phyloP scores from a whole-genome alignment of 2,888 invertebrate species.

The Pollenia griseotomentosa region DNA sequence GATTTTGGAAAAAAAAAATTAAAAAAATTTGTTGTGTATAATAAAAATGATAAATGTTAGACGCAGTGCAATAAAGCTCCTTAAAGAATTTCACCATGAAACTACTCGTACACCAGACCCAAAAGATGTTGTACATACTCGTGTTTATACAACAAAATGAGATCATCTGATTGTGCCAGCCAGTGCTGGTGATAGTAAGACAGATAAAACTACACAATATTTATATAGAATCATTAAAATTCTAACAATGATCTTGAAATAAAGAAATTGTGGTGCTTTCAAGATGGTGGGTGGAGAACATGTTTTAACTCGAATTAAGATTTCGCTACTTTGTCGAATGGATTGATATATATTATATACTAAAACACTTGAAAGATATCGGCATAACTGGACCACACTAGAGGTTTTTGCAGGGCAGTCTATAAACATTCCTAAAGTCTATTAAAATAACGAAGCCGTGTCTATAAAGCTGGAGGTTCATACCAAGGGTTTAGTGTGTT shows the following conservation, averaged over 20 bases:
- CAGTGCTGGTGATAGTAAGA: conserved; percentile 25
- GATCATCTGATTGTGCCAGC: conserved; percentile 40
- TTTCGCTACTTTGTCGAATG: conserved; percentile 5
- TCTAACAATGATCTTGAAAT: conserved; percentile 63
- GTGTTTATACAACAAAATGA: conserved; percentile 7
- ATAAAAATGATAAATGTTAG: conserved; percentile 72
- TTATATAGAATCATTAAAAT: conserved; percentile 61
- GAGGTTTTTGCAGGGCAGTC: too few relatives aligned
- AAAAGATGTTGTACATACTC: not conserved
- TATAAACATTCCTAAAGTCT: too few relatives aligned
- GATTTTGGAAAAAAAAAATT: conserved; percentile 28
- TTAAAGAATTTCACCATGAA: conserved; percentile 58
- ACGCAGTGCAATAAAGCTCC: conserved; percentile 66
- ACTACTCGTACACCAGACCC: conserved; percentile 33
- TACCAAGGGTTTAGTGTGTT: too few relatives aligned
- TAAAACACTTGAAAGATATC: not conserved
- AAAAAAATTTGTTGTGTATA: conserved; percentile 55
- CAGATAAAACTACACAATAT: conserved; percentile 56
- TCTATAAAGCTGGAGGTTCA: too few relatives aligned
- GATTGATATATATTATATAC: not conserved
- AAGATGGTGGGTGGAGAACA: not conserved
- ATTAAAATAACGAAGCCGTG: too few relatives aligned
- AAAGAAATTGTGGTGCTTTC: conserved; percentile 12
- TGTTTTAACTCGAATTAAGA: not conserved
- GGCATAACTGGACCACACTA: too few relatives aligned